Conservation (phyloP, 2,113 vertebrate genomes). For the Lathamus discolor region DNA sequence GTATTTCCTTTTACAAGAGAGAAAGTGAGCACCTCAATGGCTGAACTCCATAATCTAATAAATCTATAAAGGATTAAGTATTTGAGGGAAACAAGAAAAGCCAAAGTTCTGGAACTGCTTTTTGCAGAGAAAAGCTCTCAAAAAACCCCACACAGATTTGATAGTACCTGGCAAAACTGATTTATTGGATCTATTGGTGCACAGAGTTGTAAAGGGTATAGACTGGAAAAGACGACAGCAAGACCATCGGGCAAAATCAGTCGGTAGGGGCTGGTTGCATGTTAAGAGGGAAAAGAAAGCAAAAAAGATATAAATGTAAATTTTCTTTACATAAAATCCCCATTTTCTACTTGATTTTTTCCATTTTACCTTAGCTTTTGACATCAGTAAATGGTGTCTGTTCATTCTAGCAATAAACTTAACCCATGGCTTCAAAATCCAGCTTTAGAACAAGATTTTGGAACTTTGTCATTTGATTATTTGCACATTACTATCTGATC, state of each 20-base stretch:
- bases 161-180: background rate
- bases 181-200: background rate
- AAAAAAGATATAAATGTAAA: background rate
- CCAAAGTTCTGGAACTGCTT: background rate
- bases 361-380: background rate
- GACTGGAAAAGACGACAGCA: constrained; percentile 3
- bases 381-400: background rate
- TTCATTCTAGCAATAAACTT: background rate
- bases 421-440: background rate
- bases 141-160: background rate
- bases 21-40: background rate
- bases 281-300: background rate
- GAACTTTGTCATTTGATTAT: background rate
- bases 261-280: background rate
- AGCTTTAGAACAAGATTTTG: background rate
- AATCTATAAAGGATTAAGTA: background rate
- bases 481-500: background rate
- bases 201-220: background rate
- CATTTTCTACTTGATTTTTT: background rate
- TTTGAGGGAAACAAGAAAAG: background rate
- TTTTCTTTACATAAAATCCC: background rate
- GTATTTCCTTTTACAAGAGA: background rate
- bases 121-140: background rate
- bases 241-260: background rate
- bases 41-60: background rate